phyloP scores from a whole-genome alignment of 2,797 vertebrate species.

The Rhinophrynus dorsalis region DNA sequence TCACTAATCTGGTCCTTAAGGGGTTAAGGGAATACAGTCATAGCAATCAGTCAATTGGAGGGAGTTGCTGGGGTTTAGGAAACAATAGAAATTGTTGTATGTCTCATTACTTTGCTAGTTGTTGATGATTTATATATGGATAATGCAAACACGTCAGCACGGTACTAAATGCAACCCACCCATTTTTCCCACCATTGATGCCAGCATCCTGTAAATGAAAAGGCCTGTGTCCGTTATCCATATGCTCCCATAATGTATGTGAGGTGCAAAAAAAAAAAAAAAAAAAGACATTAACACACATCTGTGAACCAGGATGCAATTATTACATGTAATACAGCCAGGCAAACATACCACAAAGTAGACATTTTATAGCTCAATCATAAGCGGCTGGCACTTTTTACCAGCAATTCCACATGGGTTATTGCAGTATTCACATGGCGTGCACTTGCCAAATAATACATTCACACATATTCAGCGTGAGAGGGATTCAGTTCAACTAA shows the following conservation, averaged over 20 bases:
- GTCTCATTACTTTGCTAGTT: too few relatives aligned
- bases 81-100: slow-evolving; percentile 19
- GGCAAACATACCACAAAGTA: slow-evolving; percentile 53
- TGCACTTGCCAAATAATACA: slow-evolving; percentile 47
- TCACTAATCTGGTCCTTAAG: too few relatives aligned
- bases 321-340: slow-evolving; percentile 56
- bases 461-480: slow-evolving; percentile 46
- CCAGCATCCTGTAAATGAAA: slow-evolving; percentile 30
- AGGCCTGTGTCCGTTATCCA: slow-evolving; percentile 49
- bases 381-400: slow-evolving; percentile 58
- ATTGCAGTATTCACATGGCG: slow-evolving; percentile 39
- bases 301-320: slow-evolving; percentile 64
- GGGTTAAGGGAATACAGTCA: too few relatives aligned
- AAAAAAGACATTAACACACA: slow-evolving; percentile 57
- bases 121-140: slow-evolving; percentile 25
- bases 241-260: slow-evolving; percentile 54
- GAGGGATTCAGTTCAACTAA: slow-evolving; percentile 41
- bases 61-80: too few relatives aligned
- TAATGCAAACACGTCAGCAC: slow-evolving; percentile 35
- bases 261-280: slow-evolving; percentile 51
- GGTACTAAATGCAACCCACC: slow-evolving; percentile 20
- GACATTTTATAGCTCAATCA: slow-evolving; percentile 61
- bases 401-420: slow-evolving; percentile 57
- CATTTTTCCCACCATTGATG: slow-evolving; percentile 18
- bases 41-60: too few relatives aligned